Evolutionary conservation across 2,888 invertebrate species (phyloP), one percentile per base, ranked within the genome.

Genomic region (Eilema griseolum): DNA sequence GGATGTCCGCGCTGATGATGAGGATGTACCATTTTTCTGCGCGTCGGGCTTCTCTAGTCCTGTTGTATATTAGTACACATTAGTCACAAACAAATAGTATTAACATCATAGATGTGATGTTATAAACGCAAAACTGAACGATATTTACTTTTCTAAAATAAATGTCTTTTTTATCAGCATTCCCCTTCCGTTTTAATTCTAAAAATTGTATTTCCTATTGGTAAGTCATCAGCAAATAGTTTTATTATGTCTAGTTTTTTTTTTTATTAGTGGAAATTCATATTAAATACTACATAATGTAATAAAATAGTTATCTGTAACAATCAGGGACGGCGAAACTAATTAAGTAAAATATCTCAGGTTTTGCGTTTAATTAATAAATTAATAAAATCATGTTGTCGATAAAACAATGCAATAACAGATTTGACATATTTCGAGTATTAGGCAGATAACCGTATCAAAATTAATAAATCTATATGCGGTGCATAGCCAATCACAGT

Each of bases 31-130:
- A 72, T 92, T 93, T 86, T 93, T 94, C 89, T 90, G 91, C 61
- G 88, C 85, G 70, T 91, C 91, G 69, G 92, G 89, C 75, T 93
- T 93, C 90, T 91, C 93, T 90, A 95, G 70, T 78, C 95, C 95
- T 95, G 94, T 85, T 78, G 68, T 81, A 87, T 89, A 92, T 93
- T 91, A 92, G 91, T 92, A 75, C 61, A 76, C 83, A 92, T 93
- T 93, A 87, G 86, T 84, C 76, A 82, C 82, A 65, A 77, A 64
- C 72, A 77, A 12, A 37, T 12, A 37, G 33, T 33, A 57, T 66
- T 63, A 71, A 63, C 52, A 66, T 61, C n/a, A 28, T 26, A 67
- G 16, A n/a, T 20, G 20, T 26, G 11, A 28, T 16, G 23, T 26
- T 31, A 24, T 60, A 61, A 70, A 66, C 67, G 70, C 68, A 69